These are phyloP conservation scores for Sphaeramia orbicularis DNA, from an alignment of 2,797 vertebrate species.

Conservation along the genomic window DNA sequence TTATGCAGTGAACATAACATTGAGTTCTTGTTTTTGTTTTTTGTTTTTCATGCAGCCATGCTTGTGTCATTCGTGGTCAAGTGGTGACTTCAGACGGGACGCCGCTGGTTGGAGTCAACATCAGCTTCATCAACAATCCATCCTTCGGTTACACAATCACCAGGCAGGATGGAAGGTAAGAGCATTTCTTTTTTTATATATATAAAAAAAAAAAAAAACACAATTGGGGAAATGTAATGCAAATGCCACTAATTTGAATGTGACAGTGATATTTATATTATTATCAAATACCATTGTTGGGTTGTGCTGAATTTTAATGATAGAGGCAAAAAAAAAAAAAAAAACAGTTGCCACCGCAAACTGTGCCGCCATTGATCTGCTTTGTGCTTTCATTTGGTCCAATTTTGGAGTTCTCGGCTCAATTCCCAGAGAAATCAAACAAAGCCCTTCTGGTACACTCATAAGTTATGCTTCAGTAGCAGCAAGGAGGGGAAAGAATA, in stretches of 20 bases:
- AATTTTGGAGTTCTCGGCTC: conserved; percentile 79
- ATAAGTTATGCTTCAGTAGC: conserved; percentile 79
- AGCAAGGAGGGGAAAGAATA: conserved; percentile 64
- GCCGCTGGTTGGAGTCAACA: conserved; percentile 96
- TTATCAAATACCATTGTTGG: conserved; percentile 48
- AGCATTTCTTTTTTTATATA: not conserved
- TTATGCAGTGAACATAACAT: too few relatives aligned
- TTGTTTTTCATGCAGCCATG: conserved; percentile 85
- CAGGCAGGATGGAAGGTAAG: conserved; percentile 96
- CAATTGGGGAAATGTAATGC: not conserved
- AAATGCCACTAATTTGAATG: conserved; percentile 3
- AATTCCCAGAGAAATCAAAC: conserved; percentile 82
- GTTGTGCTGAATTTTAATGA: conserved; percentile 52
- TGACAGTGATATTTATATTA: conserved; percentile 47
- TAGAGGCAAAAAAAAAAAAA: conserved; percentile 27
- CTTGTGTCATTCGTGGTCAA: conserved; percentile 97
- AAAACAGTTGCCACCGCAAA: conserved; percentile 67
- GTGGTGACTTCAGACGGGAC: conserved; percentile 97
- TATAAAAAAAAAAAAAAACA: conserved; percentile 9
- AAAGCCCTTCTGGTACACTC: conserved; percentile 78
- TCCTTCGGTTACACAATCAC: conserved; percentile 95
- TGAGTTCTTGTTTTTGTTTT: conserved; percentile 9
- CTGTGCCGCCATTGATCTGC: conserved; percentile 74
- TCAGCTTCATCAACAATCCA: conserved; percentile 95
- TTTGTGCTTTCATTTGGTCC: conserved; percentile 75